Base-by-base conservation (phyloP, 2,113 vertebrate genomes). In the Ramphastos sulfuratus region DNA sequence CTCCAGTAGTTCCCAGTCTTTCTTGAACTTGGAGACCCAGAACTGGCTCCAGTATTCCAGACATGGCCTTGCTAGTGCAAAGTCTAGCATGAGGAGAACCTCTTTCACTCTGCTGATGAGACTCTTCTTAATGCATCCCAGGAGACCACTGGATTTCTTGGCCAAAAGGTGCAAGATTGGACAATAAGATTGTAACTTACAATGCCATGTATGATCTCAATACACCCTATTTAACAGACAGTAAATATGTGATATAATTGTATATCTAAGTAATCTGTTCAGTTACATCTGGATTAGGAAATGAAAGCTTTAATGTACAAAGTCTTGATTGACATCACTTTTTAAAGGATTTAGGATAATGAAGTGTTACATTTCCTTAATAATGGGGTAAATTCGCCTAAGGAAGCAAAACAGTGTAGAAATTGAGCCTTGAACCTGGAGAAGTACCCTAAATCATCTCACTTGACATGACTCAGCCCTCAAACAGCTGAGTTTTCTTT, bases 281-380 rank as follows among this genome's bases (percentile, higher is more conserved):
- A 64, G 33, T 92, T 85, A 44, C 30, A 80, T 20, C 31, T 44
- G 77, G 78, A 78, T 82, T 72, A 82, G 14, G 60, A 52, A 6
- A 69, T 89, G 50, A 74, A 92, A 90, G 50, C 18, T 95, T 94
- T 88, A 44, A 92, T 82, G 93, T 94, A 60, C 30, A 80, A 78
- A n/a, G 65, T 27, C 63, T 84, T 80, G 48, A 52, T 70, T 73
- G 50, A 35, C 16, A 65, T 28, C 10, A 86, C 63, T 77, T 74
- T 87, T 90, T 73, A 77, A 86, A 82, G 42, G 56, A 80, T 39
- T 72, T 91, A 85, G 59, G 70, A 72, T 24, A 94, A 59, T 30
- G 85, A 86, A 87, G 20, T 44, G 52, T 30, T 87, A 81, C 35
- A 61, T 84, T 88, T 35, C n/a, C 82, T 91, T 56, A 84, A 44